Evolutionary conservation across 2,797 vertebrate genomes (phyloP).

Genomic region (Phoebastria nigripes): DNA sequence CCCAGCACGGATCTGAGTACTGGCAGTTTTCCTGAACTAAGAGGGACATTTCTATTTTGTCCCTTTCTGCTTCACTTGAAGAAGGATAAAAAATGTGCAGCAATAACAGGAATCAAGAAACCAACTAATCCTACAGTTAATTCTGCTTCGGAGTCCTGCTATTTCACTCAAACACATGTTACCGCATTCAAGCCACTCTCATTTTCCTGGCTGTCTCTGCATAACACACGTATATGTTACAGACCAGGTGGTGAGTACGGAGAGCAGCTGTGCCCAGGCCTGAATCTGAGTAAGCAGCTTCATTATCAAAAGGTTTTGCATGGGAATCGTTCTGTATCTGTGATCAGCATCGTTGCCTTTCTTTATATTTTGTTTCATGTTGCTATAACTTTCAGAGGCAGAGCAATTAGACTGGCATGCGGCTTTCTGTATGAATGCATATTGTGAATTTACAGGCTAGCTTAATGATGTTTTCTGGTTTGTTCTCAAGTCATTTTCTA

Average conservation of each 20-base stretch:
- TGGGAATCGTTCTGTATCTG: not conserved
- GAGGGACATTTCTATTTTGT: conserved; percentile 33
- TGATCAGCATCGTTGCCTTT: not conserved
- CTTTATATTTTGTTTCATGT: not conserved
- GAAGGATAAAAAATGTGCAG: not conserved
- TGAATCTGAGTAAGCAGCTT: not conserved
- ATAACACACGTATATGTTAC: accelerated
- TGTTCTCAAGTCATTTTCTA: not conserved
- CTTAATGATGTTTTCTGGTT: not conserved
- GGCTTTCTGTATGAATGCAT: not conserved
- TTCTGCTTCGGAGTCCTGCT: not conserved
- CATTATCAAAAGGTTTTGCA: not conserved
- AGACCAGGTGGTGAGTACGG: not conserved
- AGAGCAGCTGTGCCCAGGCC: not conserved
- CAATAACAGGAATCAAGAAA: not conserved
- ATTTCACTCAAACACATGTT: not conserved
- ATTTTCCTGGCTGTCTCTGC: not conserved
- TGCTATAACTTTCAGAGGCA: not conserved
- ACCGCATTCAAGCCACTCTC: not conserved
- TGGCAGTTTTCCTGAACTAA: conserved; percentile 26
- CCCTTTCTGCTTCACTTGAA: conserved; percentile 8
- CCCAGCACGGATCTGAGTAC: conserved; percentile 12
- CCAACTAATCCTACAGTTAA: not conserved
- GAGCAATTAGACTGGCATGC: not conserved
- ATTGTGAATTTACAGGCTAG: not conserved